Percentiles rank a stretch among this genome's conserved stretches.
Evolutionary conservation across 2,113 vertebrate species (phyloP).

Genomic region (Cathartes aura): DNA sequence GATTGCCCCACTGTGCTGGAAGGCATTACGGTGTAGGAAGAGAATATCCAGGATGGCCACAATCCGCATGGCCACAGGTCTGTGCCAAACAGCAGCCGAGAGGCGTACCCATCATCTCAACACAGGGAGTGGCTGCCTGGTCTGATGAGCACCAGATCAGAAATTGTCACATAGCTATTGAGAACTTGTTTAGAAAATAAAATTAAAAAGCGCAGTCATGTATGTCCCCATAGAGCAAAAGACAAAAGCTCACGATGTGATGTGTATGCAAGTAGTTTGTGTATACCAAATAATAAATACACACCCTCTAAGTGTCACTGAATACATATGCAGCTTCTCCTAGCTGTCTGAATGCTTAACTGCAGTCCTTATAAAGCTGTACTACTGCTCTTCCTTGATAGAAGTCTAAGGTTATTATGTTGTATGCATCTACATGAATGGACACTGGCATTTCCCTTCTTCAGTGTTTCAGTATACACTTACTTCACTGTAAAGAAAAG

Average conservation of each 20-base stretch:
- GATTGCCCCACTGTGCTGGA: background rate
- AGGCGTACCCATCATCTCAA: accelerated
- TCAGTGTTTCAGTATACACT: background rate
- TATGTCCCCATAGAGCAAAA: background rate
- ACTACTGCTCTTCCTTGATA: background rate
- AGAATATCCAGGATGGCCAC: background rate
- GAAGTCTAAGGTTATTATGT: background rate
- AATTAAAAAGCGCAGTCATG: accelerated
- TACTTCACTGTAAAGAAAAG: background rate
- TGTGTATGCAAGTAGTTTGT: background rate
- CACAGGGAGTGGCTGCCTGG: background rate
- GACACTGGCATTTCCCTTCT: background rate
- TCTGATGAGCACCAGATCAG: background rate
- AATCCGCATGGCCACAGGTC: background rate
- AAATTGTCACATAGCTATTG: background rate
- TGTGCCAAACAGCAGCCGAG: background rate
- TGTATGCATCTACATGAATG: background rate
- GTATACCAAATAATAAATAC: background rate
- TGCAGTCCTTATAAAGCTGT: background rate
- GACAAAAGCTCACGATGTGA: background rate
- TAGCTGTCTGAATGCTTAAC: background rate
- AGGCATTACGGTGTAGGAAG: accelerated
- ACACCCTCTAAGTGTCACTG: background rate
- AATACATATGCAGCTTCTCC: background rate
- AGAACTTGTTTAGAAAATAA: background rate